Evolutionary conservation across 2,113 vertebrate genomes (phyloP).

Genomic region (Lepus europaeus): DNA sequence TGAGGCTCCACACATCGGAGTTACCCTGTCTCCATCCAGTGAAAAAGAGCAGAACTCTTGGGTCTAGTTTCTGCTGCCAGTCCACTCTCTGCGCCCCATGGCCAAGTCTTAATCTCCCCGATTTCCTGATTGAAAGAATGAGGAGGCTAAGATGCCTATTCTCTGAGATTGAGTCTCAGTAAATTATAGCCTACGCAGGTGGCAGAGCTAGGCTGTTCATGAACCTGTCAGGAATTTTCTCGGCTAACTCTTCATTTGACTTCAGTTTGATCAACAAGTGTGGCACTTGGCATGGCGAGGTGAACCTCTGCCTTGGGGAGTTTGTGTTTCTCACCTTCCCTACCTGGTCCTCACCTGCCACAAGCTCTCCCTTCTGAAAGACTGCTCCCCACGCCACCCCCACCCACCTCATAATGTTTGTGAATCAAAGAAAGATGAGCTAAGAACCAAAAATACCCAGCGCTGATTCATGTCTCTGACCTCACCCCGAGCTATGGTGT

Average conservation of each 20-base stretch:
- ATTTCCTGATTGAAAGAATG: neutral
- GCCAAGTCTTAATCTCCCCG: neutral
- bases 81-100: neutral
- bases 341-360: neutral
- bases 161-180: neutral
- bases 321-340: neutral
- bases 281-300: neutral
- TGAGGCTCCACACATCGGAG: neutral
- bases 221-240: neutral
- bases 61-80: neutral
- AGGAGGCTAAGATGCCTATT: neutral
- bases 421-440: conserved; percentile 5
- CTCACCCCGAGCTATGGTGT: neutral
- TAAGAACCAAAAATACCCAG: neutral
- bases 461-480: neutral
- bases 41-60: neutral
- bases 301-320: neutral
- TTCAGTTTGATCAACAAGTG: neutral
- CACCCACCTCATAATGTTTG: neutral
- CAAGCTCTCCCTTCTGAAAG: neutral
- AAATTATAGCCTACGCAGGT: neutral
- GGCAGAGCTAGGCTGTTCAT: neutral
- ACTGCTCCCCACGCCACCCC: neutral
- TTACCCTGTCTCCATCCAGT: neutral
- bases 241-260: neutral